Base-by-base conservation (phyloP, 2,113 vertebrate genomes). In the Notarius quadriscutis region DNA sequence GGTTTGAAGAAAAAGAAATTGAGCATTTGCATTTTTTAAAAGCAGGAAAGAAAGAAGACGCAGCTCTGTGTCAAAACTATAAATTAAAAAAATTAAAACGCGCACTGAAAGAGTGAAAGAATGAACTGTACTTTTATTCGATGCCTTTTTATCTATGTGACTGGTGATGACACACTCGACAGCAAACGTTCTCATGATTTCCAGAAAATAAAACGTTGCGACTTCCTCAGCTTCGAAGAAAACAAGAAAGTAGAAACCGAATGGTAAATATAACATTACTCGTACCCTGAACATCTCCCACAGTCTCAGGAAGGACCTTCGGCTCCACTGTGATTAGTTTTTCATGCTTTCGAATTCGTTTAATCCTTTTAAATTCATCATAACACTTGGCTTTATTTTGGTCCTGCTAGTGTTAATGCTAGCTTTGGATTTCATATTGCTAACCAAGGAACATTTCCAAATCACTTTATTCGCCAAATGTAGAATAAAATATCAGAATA, bases 141-240 rank as follows among this genome's bases (percentile, higher is more conserved):
- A 53, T 15, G 22, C 25, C 22, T 78, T 53, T n/a, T 53, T 6
- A 53, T 53, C 11, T 27, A 7, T 17, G 27, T 55, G 9, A 25
- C 17, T 62, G 41, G 41, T 4, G 41, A 65, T 34, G 10, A 50
- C 62, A 27, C 14, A 11, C 57, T 65, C 5, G 5, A 25, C 14
- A 6, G 4, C 65, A 41, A 7, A 41, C 69, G 8, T 30, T 69
- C 27, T 5, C 27, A 69, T 69, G 27, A 41, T 41, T 72, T 72
- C 30, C 30, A 18, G 5, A 72, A 17, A 27, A 85, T 57, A 48
- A 41, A 85, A 27, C 71, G 22, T 53, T 58, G 5, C 15, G 83
- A 60, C 71, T 51, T 85, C 34, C 12, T 84, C 8, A 34, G 83
- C 51, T 41, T 84, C 30, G 48, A 58, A 74, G 41, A 57, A 72